These are phyloP conservation scores for Hypselothyrea guttata DNA, from an alignment of 2,888 invertebrate species.

Conservation along the genomic window DNA sequence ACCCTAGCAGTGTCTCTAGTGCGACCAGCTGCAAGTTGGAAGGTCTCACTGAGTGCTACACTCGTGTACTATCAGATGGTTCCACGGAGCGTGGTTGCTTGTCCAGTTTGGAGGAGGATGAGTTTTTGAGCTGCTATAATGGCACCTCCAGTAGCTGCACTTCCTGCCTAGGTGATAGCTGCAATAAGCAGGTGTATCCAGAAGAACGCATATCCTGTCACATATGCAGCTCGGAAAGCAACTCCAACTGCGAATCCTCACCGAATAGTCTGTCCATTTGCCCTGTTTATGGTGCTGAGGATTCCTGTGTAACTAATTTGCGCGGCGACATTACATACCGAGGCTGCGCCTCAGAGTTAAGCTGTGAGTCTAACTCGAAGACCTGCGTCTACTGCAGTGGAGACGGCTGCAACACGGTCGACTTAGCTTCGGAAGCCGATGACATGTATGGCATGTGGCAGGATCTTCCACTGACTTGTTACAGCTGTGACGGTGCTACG, in stretches of 20 bases:
- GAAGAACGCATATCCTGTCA: slow-evolving; percentile 67
- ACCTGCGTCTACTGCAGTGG: slow-evolving; percentile 64
- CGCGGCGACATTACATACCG: slow-evolving; percentile 66
- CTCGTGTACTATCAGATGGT: slow-evolving; percentile 73
- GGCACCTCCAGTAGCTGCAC: slow-evolving; percentile 67
- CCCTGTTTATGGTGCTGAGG: slow-evolving; percentile 55
- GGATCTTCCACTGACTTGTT: slow-evolving; percentile 77
- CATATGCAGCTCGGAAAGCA: slow-evolving; percentile 68
- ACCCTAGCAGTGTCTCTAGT: slow-evolving; percentile 43
- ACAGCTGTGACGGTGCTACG: slow-evolving; percentile 56
- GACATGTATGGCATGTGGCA: slow-evolving; percentile 80
- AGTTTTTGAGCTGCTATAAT: slow-evolving; percentile 72
- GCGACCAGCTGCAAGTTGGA: slow-evolving; percentile 46
- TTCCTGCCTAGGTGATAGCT: slow-evolving; percentile 61
- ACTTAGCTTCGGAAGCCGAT: slow-evolving; percentile 73
- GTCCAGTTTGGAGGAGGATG: slow-evolving; percentile 71
- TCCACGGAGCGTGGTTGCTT: slow-evolving; percentile 79
- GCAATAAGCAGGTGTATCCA: slow-evolving; percentile 72
- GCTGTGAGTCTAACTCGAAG: slow-evolving; percentile 63
- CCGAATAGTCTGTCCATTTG: slow-evolving; percentile 70
- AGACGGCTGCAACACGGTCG: slow-evolving; percentile 71
- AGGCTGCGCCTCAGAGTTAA: slow-evolving; percentile 66
- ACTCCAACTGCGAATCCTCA: slow-evolving; percentile 54
- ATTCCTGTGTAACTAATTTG: slow-evolving; percentile 74
- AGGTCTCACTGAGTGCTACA: slow-evolving; percentile 75